Base-by-base conservation (phyloP, 2,113 vertebrate genomes). In the Phocoena sinus region DNA sequence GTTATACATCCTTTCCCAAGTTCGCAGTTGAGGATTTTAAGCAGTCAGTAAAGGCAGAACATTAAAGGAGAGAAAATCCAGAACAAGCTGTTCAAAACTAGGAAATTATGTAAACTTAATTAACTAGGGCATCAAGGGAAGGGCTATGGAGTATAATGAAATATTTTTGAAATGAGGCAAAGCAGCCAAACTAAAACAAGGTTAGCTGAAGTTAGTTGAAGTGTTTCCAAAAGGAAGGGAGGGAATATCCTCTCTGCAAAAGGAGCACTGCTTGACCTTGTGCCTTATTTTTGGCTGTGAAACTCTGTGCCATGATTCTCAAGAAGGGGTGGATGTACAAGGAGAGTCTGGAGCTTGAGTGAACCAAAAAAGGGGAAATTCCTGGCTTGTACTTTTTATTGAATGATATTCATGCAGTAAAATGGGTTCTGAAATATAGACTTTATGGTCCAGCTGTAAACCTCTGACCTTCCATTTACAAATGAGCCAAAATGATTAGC, bases 81-180 rank as follows among this genome's bases (percentile, higher is more conserved):
- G 79, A 94, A 91, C 73, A 92, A 97, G 94, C 91, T 67, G 80
- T 98, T 98, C 84, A 83, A 95, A 98, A 97, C 53, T 31, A 93
- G 96, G 94, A 97, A 98, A 96, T 98, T 87, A 97, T 93, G 96
- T 97, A 97, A 98, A 93, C 95, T 89, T 81, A 95, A 88, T 98
- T 94, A 98, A 95, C 89, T 95, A 87, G 97, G 96, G 91, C 94
- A 94, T 89, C 96, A 89, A 87, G 97, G 82, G 97, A 90, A 96
- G 94, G 88, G 53, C 90, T 0, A 0, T 88, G 88, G 76, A 91
- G 33, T 67, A 44, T 86, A 92, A 90, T 97, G 96, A 96, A 94
- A 93, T 95, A 92, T 93, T 62, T 83, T 21, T 31, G 88, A 97
- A 97, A 95, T 74, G 70, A 97, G 80, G 95, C 79, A 95, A 63